Conservation (phyloP, 2,888 invertebrate genomes). For the Beris morrisii region DNA sequence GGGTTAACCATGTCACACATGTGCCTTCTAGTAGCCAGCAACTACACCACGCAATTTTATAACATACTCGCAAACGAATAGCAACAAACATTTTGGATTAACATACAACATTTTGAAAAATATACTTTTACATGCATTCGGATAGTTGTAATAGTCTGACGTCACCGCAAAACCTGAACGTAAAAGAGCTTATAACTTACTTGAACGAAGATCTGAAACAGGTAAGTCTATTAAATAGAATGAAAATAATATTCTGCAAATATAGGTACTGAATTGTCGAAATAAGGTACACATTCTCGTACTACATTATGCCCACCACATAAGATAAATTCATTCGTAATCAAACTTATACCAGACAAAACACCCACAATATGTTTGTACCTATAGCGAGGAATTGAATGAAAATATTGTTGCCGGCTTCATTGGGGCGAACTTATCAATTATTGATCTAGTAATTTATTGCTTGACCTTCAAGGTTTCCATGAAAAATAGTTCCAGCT, state of each 20-base stretch:
- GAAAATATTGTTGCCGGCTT: background rate
- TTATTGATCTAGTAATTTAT: conserved; percentile 28
- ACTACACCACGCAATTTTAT: too few relatives aligned
- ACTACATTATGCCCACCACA: too few relatives aligned
- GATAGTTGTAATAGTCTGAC: background rate
- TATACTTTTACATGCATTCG: background rate
- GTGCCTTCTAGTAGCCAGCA: too few relatives aligned
- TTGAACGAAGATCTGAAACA: too few relatives aligned
- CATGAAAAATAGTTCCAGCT: conserved; percentile 3
- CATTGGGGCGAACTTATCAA: conserved; percentile 22
- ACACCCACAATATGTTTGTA: conserved; percentile 7
- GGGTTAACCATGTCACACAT: too few relatives aligned
- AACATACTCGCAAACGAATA: too few relatives aligned
- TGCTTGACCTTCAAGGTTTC: conserved; percentile 25
- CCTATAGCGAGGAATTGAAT: conserved; percentile 4
- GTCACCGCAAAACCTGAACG: background rate
- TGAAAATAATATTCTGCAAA: too few relatives aligned
- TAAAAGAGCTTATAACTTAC: too few relatives aligned
- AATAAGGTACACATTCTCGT: too few relatives aligned
- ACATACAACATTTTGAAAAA: background rate
- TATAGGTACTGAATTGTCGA: too few relatives aligned
- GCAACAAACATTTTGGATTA: conserved; percentile 8
- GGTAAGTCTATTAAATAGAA: too few relatives aligned
- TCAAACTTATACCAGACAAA: conserved; percentile 19
- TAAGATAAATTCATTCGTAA: conserved; percentile 5